Evolutionary conservation across 2,797 vertebrate species (phyloP).

Genomic region (Paguma larvata): DNA sequence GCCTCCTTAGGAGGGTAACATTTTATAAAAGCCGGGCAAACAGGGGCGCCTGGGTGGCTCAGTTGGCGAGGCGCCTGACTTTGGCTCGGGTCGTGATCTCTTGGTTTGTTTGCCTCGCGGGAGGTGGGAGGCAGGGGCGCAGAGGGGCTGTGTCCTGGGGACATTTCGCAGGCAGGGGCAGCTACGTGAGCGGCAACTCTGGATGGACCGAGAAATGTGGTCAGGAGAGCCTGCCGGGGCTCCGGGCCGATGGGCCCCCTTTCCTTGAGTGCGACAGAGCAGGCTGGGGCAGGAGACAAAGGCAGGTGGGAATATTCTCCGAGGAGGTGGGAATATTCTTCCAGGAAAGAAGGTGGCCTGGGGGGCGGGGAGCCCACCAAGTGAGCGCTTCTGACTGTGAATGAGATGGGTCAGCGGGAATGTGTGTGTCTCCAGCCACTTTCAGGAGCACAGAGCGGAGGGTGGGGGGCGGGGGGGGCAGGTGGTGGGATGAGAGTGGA

Average conservation of each 20-base stretch:
- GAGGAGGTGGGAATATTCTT: neutral
- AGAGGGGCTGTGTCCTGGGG: neutral
- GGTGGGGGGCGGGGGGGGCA: neutral
- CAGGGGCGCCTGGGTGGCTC: no score
- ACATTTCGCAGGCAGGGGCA: neutral
- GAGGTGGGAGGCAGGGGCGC: neutral
- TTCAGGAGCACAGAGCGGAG: neutral
- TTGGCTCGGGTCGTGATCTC: no score
- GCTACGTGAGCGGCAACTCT: neutral
- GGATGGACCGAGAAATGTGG: no score
- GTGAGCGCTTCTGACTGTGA: neutral
- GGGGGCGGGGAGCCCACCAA: no score
- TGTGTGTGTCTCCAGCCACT: neutral
- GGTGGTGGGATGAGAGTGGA: neutral
- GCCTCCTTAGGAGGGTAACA: neutral
- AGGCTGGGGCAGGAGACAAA: neutral
- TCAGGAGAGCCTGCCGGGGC: neutral
- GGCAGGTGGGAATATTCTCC: neutral
- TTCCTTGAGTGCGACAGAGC: neutral
- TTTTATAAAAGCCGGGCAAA: neutral
- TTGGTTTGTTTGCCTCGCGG: no score
- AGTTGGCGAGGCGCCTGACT: no score
- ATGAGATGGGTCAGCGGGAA: neutral
- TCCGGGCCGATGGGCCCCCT: neutral
- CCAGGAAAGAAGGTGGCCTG: neutral